phyloP scores from a whole-genome alignment of 2,888 invertebrate genomes.

The Drosophila stalkeri region DNA sequence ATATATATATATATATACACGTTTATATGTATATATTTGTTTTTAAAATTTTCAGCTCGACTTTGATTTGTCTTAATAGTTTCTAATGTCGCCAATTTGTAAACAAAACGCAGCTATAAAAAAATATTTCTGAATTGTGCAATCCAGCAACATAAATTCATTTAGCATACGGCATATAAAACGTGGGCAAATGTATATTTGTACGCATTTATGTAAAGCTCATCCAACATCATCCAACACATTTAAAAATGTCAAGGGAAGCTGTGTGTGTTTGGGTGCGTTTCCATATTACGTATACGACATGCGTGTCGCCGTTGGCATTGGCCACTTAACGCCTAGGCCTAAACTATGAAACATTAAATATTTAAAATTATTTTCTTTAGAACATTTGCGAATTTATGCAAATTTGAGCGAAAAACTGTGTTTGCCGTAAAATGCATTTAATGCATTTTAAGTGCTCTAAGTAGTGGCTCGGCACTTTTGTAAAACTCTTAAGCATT shows the following conservation, averaged over 20 bases:
- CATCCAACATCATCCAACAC: slow-evolving; percentile 33
- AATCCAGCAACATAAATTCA: slow-evolving; percentile 44
- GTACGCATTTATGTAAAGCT: slow-evolving; percentile 22
- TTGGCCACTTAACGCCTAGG: slow-evolving; percentile 47
- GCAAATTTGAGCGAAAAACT: slow-evolving; percentile 1
- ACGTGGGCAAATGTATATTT: slow-evolving; percentile 6
- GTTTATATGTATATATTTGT: slow-evolving; percentile 9
- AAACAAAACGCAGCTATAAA: slow-evolving; percentile 70
- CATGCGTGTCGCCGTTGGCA: slow-evolving; percentile 60
- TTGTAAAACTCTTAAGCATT: slow-evolving; percentile 10
- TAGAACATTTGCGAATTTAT: slow-evolving; percentile 34
- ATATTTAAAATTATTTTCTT: slow-evolving; percentile 6
- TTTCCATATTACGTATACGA: slow-evolving; percentile 73
- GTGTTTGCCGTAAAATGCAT: slow-evolving; percentile 2
- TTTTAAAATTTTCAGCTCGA: slow-evolving; percentile 30
- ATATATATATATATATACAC: slow-evolving; percentile 5
- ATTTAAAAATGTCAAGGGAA: slow-evolving; percentile 68
- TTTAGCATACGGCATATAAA: slow-evolving; percentile 14
- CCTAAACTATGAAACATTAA: slow-evolving; percentile 29
- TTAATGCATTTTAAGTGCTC: slow-evolving; percentile 36
- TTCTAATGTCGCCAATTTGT: slow-evolving; percentile 80
- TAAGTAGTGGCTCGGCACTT: neutral
- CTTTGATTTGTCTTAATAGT: slow-evolving; percentile 62
- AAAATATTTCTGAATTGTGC: slow-evolving; percentile 51
- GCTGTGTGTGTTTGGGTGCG: slow-evolving; percentile 21